Evolutionary conservation across 2,888 invertebrate species (phyloP).

Genomic region (Choristoneura rosaceana): DNA sequence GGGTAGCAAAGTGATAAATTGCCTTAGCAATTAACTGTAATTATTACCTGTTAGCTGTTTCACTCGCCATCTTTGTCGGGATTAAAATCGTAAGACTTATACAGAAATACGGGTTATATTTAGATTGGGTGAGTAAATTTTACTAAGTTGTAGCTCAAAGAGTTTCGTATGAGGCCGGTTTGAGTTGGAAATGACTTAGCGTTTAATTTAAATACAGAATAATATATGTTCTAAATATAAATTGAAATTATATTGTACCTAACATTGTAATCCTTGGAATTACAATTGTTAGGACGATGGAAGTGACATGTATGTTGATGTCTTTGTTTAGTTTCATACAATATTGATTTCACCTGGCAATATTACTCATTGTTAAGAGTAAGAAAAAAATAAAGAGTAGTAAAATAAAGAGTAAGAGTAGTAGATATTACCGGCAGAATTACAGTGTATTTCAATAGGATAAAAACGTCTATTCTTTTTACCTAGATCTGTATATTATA

Average conservation of each 20-base stretch:
- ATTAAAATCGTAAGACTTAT: conserved; percentile 20
- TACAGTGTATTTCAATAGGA: too few relatives aligned
- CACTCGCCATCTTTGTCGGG: conserved; percentile 14
- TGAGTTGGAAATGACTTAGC: background rate
- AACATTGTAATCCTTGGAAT: background rate
- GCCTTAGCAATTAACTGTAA: conserved; percentile 34
- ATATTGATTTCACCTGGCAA: too few relatives aligned
- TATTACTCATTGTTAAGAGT: too few relatives aligned
- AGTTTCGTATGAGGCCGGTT: background rate
- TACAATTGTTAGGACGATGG: background rate
- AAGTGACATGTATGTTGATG: background rate
- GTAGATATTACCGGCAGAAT: too few relatives aligned
- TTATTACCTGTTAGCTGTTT: conserved; percentile 23
- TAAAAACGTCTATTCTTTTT: too few relatives aligned
- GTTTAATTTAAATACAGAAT: background rate
- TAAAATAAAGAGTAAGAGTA: too few relatives aligned
- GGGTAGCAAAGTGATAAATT: conserved; percentile 37
- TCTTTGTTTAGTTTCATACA: background rate
- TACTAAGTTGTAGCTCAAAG: background rate
- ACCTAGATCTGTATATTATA: too few relatives aligned
- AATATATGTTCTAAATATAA: background rate
- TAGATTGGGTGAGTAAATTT: background rate
- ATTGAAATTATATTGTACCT: background rate
- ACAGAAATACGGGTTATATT: conserved; percentile 10
- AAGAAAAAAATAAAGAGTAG: too few relatives aligned